A percentile compares a stretch with the other conserved stretches of the same genome.
These are phyloP conservation scores for Axinella damicornis DNA, from an alignment of 37 sponge, comb jelly and placozoan species.

Conservation along the genomic window DNA sequence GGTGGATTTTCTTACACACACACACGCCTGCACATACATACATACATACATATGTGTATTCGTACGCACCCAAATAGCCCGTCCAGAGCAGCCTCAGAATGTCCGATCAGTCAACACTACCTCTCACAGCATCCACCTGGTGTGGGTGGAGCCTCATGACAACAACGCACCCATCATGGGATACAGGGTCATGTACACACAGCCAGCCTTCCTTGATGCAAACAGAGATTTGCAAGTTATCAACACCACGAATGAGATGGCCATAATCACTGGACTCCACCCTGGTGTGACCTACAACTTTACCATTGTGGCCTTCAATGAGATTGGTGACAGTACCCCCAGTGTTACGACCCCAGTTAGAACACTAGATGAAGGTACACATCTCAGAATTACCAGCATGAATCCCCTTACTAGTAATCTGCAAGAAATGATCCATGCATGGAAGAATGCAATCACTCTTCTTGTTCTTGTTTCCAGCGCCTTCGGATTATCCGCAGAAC, in stretches of 20 bases:
- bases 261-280: constrained; percentile 38
- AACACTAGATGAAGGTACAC: constrained; percentile 58
- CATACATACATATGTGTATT: too few species aligned
- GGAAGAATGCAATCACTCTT: too few species aligned
- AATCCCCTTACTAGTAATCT: too few species aligned
- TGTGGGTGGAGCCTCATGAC: constrained; percentile 64
- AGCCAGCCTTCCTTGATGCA: constrained; percentile 43
- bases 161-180: constrained; percentile 65
- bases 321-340: constrained; percentile 37
- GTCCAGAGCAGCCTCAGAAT: constrained; percentile 59
- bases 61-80: constrained; percentile 2
- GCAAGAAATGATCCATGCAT: too few species aligned
- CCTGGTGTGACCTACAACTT: constrained; percentile 65
- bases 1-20: too few species aligned
- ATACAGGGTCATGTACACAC: constrained; percentile 30
- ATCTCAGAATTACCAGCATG: too few species aligned
- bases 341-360: constrained; percentile 34
- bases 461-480: too few species aligned
- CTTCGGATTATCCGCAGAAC: constrained; percentile 6
- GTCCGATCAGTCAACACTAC: constrained; percentile 23
- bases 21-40: too few species aligned
- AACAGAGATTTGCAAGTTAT: background rate
- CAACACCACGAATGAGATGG: constrained; percentile 5
- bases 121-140: constrained; percentile 25
- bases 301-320: constrained; percentile 62